phyloP scores from a whole-genome alignment of 2,888 invertebrate species.

The Metallyticus violacea region DNA sequence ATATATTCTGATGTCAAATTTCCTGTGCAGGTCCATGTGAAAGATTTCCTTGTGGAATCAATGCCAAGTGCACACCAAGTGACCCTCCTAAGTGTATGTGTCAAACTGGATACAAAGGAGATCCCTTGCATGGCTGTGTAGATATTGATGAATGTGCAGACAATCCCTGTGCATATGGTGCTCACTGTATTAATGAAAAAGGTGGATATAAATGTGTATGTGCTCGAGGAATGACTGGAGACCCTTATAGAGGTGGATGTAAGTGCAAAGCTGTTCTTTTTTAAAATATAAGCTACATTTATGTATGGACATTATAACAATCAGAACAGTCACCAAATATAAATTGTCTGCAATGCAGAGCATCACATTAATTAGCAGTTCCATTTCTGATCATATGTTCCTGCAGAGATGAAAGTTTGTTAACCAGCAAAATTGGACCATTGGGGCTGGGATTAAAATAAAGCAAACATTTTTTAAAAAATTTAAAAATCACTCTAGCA shows the following conservation, averaged over 20 bases:
- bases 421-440: no score
- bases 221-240: slow-evolving; percentile 77
- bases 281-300: no score
- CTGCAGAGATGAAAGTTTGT: no score
- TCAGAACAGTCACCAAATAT: no score
- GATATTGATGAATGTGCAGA: slow-evolving; percentile 85
- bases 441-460: no score
- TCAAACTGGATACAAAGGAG: slow-evolving; percentile 80
- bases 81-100: slow-evolving; percentile 90
- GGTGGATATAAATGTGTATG: slow-evolving; percentile 85
- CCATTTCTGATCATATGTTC: no score
- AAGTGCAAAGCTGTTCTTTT: slow-evolving; percentile 42
- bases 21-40: slow-evolving; percentile 67
- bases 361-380: no score
- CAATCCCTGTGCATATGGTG: slow-evolving; percentile 83
- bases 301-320: no score
- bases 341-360: no score
- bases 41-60: slow-evolving; percentile 84
- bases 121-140: slow-evolving; percentile 77
- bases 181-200: slow-evolving; percentile 81
- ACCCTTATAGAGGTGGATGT: slow-evolving; percentile 83
- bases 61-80: slow-evolving; percentile 84
- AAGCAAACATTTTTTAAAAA: no score
- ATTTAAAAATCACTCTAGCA: no score
- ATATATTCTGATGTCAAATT: no score